These are phyloP conservation scores for Xylocopa sonorina DNA, from an alignment of 1,140 invertebrate genomes.

Conservation along the genomic window DNA sequence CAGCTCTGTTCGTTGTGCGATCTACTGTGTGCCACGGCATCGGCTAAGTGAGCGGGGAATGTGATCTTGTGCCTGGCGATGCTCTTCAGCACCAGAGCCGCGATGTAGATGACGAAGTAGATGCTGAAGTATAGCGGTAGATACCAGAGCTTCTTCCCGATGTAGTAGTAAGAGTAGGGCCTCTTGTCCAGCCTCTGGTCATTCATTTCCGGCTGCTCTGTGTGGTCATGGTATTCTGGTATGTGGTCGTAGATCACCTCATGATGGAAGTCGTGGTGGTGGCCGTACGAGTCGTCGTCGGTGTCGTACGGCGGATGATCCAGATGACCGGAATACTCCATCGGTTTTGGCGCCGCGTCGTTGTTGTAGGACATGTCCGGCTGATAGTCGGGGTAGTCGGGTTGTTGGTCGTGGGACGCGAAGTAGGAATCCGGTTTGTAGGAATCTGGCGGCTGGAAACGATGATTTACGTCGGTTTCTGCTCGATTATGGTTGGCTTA, in stretches of 20 bases:
- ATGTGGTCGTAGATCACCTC: slow-evolving; percentile 77
- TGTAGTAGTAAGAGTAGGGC: slow-evolving; percentile 90
- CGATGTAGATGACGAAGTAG: slow-evolving; percentile 91
- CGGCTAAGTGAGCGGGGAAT: slow-evolving; percentile 76
- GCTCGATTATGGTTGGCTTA: background rate
- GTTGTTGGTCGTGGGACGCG: slow-evolving; percentile 34
- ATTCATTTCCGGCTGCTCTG: slow-evolving; percentile 82
- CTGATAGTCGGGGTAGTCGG: slow-evolving; percentile 47
- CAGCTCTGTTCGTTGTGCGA: slow-evolving; percentile 52
- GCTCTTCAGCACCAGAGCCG: slow-evolving; percentile 89
- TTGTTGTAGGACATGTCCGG: slow-evolving; percentile 43
- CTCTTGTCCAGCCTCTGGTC: slow-evolving; percentile 87
- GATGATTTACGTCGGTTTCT: background rate
- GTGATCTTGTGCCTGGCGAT: slow-evolving; percentile 89
- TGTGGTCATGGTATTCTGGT: slow-evolving; percentile 72
- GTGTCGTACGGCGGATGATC: slow-evolving; percentile 53
- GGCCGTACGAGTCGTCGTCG: slow-evolving; percentile 59
- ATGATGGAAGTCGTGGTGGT: slow-evolving; percentile 80
- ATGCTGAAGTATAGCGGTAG: slow-evolving; percentile 91
- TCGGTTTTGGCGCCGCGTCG: slow-evolving; percentile 62
- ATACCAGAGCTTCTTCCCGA: slow-evolving; percentile 91
- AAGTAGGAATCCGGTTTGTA: slow-evolving; percentile 58
- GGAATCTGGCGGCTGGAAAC: slow-evolving; percentile 47
- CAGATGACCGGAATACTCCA: slow-evolving; percentile 63
- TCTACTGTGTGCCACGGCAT: slow-evolving; percentile 58